These are phyloP conservation scores for Rissa tridactyla DNA, from an alignment of 2,113 vertebrate species.

Conservation along the genomic window DNA sequence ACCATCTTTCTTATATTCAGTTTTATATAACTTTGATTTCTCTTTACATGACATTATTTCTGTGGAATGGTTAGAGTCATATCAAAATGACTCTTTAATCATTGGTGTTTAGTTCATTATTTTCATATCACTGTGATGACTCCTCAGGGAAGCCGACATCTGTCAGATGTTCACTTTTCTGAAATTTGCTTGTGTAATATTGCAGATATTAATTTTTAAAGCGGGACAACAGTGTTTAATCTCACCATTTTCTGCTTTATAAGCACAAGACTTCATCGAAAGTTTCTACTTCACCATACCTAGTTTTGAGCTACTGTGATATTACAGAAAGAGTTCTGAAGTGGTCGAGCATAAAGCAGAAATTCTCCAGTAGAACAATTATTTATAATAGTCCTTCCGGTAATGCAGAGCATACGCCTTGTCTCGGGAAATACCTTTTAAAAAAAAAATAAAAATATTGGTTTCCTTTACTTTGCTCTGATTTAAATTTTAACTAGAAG, in stretches of 20 bases:
- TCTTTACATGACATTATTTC: neutral
- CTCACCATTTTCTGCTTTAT: neutral
- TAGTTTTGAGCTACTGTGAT: neutral
- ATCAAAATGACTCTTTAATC: conserved; percentile 42
- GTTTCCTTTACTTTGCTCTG: neutral
- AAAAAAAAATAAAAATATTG: neutral
- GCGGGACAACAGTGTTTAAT: neutral
- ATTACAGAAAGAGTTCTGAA: neutral
- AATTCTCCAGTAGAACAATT: neutral
- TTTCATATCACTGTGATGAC: neutral
- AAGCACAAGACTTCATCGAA: neutral
- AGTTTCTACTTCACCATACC: neutral
- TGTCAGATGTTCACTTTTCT: neutral
- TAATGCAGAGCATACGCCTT: neutral
- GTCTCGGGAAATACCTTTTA: neutral
- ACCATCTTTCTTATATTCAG: neutral
- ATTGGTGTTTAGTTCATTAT: conserved; percentile 12
- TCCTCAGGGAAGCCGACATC: neutral
- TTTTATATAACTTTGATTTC: conserved; percentile 12
- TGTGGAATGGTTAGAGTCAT: neutral
- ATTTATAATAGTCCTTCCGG: neutral
- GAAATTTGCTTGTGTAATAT: neutral
- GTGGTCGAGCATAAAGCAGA: neutral
- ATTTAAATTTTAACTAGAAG: neutral
- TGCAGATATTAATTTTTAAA: conserved; percentile 38